Percentiles rank a stretch among this genome's conserved stretches.
phyloP scores from a whole-genome alignment of 2,797 vertebrate genomes.

The Chelon auratus region DNA sequence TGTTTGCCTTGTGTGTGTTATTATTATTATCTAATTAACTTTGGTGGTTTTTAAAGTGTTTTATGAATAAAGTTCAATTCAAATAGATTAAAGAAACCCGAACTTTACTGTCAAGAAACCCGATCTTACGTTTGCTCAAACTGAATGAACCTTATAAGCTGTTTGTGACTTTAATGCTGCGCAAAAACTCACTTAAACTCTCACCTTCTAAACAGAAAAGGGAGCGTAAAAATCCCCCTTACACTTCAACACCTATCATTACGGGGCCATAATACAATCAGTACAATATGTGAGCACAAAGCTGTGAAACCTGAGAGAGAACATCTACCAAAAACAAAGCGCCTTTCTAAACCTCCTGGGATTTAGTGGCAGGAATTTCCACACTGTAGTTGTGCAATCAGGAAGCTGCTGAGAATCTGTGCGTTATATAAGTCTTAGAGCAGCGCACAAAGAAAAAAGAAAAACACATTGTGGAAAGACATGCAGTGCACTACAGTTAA shows the following conservation, averaged over 20 bases:
- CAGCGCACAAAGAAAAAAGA: background rate
- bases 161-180: no score
- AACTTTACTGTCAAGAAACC: no score
- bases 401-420: conserved; percentile 1
- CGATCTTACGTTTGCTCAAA: no score
- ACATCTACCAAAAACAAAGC: background rate
- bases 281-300: conserved; percentile 8
- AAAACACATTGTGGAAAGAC: background rate
- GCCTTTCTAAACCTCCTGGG: conserved; percentile 3
- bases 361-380: conserved; percentile 6
- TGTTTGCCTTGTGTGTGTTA: no score
- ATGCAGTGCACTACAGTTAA: background rate
- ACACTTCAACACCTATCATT: background rate
- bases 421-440: conserved; percentile 7
- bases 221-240: background rate
- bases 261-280: background rate
- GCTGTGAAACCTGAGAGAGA: conserved; percentile 32
- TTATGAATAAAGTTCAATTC: no score
- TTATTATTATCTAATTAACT: no score
- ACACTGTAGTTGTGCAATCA: conserved; percentile 27
- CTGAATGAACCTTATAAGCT: no score
- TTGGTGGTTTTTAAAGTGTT: no score
- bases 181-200: background rate
- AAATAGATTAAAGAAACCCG: no score
- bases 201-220: conserved; percentile 9